phyloP scores from a whole-genome alignment of 2,888 invertebrate species.

The Crocallis elinguaria region DNA sequence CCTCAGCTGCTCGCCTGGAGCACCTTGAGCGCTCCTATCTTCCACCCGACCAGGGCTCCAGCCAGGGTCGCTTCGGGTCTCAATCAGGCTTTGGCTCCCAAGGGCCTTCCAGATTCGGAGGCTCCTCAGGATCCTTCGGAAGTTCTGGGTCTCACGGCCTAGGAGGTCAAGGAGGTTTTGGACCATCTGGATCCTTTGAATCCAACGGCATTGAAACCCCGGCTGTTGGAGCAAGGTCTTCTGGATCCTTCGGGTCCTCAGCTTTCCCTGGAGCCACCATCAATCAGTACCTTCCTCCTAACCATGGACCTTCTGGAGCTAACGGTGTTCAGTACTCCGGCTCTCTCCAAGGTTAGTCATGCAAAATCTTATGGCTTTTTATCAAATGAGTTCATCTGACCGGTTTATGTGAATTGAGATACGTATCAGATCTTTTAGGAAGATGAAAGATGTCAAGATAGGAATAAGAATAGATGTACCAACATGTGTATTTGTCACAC shows the following conservation, averaged over 20 bases:
- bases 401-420: constrained; percentile 9
- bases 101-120: constrained; percentile 6
- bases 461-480: neutral
- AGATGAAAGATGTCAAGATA: no score
- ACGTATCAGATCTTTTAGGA: constrained; percentile 1
- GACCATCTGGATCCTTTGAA: constrained; percentile 28
- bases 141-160: constrained; percentile 12
- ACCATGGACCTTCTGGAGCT: constrained; percentile 57
- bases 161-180: constrained; percentile 7
- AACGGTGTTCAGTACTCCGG: constrained; percentile 42
- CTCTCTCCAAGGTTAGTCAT: constrained; percentile 39
- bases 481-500: no score
- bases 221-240: constrained; percentile 32
- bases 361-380: constrained; percentile 8
- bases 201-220: constrained; percentile 33
- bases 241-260: constrained; percentile 34
- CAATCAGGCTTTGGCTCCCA: constrained; percentile 23
- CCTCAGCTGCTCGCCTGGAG: constrained; percentile 70
- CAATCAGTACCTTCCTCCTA: constrained; percentile 75
- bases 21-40: constrained; percentile 74
- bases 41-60: constrained; percentile 58
- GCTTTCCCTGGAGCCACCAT: constrained; percentile 60
- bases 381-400: constrained; percentile 14
- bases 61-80: constrained; percentile 23
- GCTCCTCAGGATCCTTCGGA: constrained; percentile 22